phyloP scores from a whole-genome alignment of 1,140 invertebrate genomes.

The Drosophila subobscura region DNA sequence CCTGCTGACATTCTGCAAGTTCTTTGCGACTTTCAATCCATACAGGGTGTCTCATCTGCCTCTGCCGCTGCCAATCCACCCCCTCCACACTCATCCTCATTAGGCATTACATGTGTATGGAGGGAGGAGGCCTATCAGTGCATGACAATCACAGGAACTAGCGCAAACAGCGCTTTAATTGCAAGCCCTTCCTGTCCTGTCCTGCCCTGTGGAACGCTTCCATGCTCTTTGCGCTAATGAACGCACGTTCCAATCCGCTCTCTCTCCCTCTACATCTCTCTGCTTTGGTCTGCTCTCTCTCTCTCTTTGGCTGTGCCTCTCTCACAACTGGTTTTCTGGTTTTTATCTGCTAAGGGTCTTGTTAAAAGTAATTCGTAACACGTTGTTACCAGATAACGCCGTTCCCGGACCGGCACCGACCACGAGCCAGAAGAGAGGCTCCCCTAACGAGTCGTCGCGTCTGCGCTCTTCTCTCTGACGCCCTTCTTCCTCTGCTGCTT shows the following conservation, averaged over 20 bases:
- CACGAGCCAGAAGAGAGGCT: too few relatives aligned
- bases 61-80: background rate
- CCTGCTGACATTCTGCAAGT: constrained; percentile 59
- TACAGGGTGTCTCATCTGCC: constrained; percentile 37
- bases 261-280: constrained; percentile 17
- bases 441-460: constrained; percentile 38
- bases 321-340: constrained; percentile 70
- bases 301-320: constrained; percentile 7
- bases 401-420: constrained; percentile 41
- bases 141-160: constrained; percentile 51
- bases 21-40: constrained; percentile 31
- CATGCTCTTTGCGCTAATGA: constrained; percentile 62
- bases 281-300: background rate
- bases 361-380: constrained; percentile 84
- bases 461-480: constrained; percentile 1
- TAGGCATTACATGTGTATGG: constrained; percentile 6
- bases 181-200: constrained; percentile 61
- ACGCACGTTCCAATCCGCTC: constrained; percentile 55
- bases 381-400: constrained; percentile 83
- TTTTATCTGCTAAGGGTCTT: constrained; percentile 83
- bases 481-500: constrained; percentile 24
- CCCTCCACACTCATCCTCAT: constrained; percentile 30
- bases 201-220: constrained; percentile 14
- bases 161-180: constrained; percentile 54
- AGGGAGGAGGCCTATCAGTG: constrained; percentile 1